Evolutionary conservation across 2,888 invertebrate species (phyloP), one percentile per base, ranked within the genome.

Genomic region (Steinernema carpocapsae): DNA sequence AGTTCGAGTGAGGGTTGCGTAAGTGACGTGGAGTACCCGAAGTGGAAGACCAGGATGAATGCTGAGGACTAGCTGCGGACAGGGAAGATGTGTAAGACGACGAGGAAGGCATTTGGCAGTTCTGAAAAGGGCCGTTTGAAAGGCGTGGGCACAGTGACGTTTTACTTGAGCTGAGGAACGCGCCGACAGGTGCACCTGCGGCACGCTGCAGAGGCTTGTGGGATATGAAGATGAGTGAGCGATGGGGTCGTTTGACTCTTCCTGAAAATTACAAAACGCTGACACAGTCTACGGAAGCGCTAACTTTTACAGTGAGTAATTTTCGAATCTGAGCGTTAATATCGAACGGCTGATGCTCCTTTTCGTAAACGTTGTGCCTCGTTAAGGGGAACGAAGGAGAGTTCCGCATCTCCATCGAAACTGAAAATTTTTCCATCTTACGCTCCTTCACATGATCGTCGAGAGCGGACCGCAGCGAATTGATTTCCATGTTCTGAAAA

Each of bases 401-500:
- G 29, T 4, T 64, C 17, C 37, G 64, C 64, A 64, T 29, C 3
- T 64, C 64, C 64, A 29, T 64, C 37, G 64, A 12, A 26, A 19
- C 29, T 12, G 64, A 32, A 32, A 26, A 64, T 17, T 64, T 74
- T 12, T 77, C 77, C n/a, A 78, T 76, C 14, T 72, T 76, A 1
- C 74, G 37, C 51, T n/a, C 56, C 43, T 37, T 71, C 24, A 29
- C 51, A 12, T 85, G 84, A 70, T 84, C 84, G 71, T 83, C 83
- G 6, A 86, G 78, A 0, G 84, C 84, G 74, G 85, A 84, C 51
- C 88, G 83, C 76, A 89, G 80, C 64, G 88, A 88, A 51, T 88
- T 88, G 76, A 90, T 88, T 81, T 89, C 88, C 74, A 86, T 82
- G 77, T 88, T 88, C 88, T 88, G 51, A 75, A 59, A n/a, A 22